These are phyloP conservation scores for Podiceps cristatus DNA, from an alignment of 2,113 vertebrate genomes.

Conservation along the genomic window DNA sequence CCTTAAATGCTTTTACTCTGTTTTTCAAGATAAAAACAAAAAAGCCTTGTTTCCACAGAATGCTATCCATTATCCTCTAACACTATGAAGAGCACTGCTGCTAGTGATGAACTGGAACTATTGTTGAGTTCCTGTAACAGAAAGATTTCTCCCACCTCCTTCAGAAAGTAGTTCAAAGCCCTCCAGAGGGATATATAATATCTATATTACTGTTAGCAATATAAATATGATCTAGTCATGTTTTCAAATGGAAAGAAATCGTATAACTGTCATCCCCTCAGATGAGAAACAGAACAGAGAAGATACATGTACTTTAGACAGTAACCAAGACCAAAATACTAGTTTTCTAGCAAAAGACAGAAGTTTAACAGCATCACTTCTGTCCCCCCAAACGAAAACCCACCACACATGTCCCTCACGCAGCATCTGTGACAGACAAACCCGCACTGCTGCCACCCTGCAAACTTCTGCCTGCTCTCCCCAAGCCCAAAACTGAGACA, in stretches of 20 bases:
- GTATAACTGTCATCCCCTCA: neutral
- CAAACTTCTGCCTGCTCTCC: neutral
- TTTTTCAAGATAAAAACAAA: neutral
- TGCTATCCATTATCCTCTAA: neutral
- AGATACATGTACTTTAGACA: neutral
- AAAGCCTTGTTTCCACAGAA: neutral
- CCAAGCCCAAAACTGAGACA: neutral
- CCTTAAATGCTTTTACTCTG: neutral
- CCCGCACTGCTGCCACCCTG: neutral
- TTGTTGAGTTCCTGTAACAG: neutral
- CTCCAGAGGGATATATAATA: neutral
- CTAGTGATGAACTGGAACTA: neutral
- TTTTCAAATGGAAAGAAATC: neutral
- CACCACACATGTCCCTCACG: rapidly evolving
- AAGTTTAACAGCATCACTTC: neutral
- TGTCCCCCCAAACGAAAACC: neutral
- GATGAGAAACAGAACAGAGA: neutral
- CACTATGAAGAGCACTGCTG: neutral
- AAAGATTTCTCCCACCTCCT: neutral
- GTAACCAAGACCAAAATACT: no score
- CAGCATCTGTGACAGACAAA: neutral
- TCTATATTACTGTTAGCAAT: neutral
- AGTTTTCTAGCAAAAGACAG: no score
- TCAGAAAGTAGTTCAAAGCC: neutral
- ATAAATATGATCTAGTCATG: neutral